Percentiles rank a stretch among this genome's conserved stretches.
Conservation (phyloP, 2,113 vertebrate genomes). For the Sphaerodactylus townsendi region DNA sequence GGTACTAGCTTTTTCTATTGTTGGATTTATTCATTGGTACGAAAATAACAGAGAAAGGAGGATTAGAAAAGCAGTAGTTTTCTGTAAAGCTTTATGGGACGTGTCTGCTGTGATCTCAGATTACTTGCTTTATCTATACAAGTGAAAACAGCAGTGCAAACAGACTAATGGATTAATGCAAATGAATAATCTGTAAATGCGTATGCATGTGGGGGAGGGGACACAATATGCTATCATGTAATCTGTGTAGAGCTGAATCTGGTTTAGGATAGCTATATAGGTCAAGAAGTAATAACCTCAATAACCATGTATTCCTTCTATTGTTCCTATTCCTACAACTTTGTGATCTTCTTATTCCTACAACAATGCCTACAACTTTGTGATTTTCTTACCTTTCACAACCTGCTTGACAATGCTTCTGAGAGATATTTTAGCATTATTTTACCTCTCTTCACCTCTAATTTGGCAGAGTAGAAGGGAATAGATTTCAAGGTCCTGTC, state of each 20-base stretch:
- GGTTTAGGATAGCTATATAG: conserved; percentile 11
- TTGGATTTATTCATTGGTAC: conserved; percentile 59
- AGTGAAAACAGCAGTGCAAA: conserved; percentile 37
- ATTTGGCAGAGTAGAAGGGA: background rate
- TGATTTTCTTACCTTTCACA: background rate
- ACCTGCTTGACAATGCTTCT: background rate
- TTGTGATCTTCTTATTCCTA: background rate
- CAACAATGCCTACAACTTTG: background rate
- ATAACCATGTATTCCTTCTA: background rate
- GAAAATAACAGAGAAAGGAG: conserved; percentile 61
- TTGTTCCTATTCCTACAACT: background rate
- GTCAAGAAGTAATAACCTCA: background rate
- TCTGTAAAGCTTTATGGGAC: conserved; percentile 57
- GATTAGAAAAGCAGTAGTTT: conserved; percentile 69
- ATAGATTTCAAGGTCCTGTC: background rate
- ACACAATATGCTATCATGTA: background rate
- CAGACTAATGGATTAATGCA: conserved; percentile 50
- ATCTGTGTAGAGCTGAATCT: conserved; percentile 33
- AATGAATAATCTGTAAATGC: conserved; percentile 58
- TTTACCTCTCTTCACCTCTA: background rate
- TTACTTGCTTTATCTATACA: conserved; percentile 52
- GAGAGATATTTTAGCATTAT: background rate
- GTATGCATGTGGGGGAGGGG: background rate
- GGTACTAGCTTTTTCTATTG: conserved; percentile 38
- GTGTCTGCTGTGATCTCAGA: conserved; percentile 62